Percentiles rank a stretch among this genome's conserved stretches.
phyloP scores from a whole-genome alignment of 2,113 vertebrate species.

The Antigone vipio region DNA sequence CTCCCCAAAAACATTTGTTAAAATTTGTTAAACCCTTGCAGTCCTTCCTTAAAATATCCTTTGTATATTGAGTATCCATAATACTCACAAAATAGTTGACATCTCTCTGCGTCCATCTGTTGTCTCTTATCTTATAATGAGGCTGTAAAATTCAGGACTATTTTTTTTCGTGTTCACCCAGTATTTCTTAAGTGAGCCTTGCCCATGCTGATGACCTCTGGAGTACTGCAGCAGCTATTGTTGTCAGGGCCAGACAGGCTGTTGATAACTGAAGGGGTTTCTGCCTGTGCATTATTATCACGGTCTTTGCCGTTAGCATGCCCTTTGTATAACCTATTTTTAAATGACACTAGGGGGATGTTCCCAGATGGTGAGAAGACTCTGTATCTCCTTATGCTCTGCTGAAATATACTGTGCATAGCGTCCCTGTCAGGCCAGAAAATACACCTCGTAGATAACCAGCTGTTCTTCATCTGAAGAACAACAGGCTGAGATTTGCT shows the following conservation, averaged over 20 bases:
- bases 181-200: background rate
- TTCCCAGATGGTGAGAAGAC: background rate
- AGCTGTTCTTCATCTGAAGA: background rate
- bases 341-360: background rate
- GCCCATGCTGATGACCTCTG: background rate
- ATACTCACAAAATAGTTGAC: background rate
- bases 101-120: constrained; percentile 15
- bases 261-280: background rate
- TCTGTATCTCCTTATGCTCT: background rate
- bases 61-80: background rate
- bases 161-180: background rate
- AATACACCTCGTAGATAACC: background rate
- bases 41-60: constrained; percentile 21
- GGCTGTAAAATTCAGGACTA: background rate
- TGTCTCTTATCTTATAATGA: background rate
- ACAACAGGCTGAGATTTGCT: background rate
- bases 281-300: background rate
- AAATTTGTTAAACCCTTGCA: background rate
- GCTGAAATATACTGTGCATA: background rate
- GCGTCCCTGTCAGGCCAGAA: background rate
- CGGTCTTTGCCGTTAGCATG: background rate
- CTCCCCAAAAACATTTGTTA: background rate
- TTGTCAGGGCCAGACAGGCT: background rate
- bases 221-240: background rate
- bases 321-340: background rate